Percentiles rank a stretch among this genome's conserved stretches.
Conservation (phyloP, 2,888 invertebrate species). For the Dione vanillae region DNA sequence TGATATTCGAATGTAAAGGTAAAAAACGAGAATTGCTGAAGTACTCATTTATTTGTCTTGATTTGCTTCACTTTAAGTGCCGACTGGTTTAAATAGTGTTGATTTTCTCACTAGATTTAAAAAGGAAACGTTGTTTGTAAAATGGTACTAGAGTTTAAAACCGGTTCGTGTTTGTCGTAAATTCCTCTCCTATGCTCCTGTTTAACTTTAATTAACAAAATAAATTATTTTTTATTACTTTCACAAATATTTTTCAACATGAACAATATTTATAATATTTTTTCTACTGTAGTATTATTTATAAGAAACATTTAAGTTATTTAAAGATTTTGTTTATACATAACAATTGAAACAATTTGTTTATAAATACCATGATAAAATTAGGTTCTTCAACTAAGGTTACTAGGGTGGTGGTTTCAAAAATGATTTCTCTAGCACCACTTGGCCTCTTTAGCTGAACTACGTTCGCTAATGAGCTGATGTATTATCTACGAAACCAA, state of each 20-base stretch:
- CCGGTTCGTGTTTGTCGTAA: background rate
- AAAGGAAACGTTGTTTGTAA: constrained; percentile 20
- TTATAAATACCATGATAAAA: constrained; percentile 31
- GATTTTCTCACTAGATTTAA: constrained; percentile 28
- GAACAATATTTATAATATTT: no score
- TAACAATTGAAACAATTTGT: constrained; percentile 5
- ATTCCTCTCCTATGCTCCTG: background rate
- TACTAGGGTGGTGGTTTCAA: constrained; percentile 36
- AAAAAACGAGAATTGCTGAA: constrained; percentile 16
- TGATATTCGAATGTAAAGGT: constrained; percentile 18
- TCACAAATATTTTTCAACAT: no score
- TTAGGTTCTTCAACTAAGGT: constrained; percentile 29
- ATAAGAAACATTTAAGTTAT: no score
- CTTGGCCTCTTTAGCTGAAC: constrained; percentile 43
- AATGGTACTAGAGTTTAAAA: constrained; percentile 4
- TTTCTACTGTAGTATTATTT: no score
- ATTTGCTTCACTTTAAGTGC: constrained; percentile 22
- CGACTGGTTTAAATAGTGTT: constrained; percentile 25
- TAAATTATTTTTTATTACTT: no score
- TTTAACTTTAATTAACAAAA: no score
- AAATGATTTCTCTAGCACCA: constrained; percentile 42
- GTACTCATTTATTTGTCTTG: constrained; percentile 21
- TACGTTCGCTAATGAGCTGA: constrained; percentile 48
- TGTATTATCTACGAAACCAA: constrained; percentile 40
- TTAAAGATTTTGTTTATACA: background rate